Percentiles rank a stretch among this genome's conserved stretches.
phyloP scores from a whole-genome alignment of 2,888 invertebrate genomes.

The Trissolcus brochymenae region DNA sequence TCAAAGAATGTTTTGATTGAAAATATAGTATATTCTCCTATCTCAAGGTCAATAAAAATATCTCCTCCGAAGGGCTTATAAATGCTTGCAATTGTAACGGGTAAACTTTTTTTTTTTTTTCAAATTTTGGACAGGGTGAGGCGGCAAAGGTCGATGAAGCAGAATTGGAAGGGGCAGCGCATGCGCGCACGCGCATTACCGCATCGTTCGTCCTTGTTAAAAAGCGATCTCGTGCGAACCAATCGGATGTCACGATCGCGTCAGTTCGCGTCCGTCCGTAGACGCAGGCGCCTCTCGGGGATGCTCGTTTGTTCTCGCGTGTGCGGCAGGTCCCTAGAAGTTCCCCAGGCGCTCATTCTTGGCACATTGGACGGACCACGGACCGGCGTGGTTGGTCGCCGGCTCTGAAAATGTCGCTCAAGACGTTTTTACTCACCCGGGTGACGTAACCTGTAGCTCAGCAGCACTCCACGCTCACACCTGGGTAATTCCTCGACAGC shows the following conservation, averaged over 20 bases:
- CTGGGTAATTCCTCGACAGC: constrained; percentile 7
- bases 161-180: background rate
- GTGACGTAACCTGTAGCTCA: constrained; percentile 14
- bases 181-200: background rate
- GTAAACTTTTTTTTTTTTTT: too few species aligned
- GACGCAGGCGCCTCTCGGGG: constrained; percentile 21
- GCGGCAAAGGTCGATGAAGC: constrained; percentile 1
- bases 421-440: constrained; percentile 11
- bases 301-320: constrained; percentile 6
- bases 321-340: constrained; percentile 14
- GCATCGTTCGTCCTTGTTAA: too few species aligned
- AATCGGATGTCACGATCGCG: background rate
- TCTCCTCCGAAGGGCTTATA: background rate
- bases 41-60: background rate
- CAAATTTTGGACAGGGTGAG: background rate
- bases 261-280: constrained; percentile 23
- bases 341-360: constrained; percentile 6
- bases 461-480: background rate
- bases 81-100: too few species aligned
- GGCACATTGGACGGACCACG: constrained; percentile 3
- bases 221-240: background rate
- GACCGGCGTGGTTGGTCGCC: constrained; percentile 9
- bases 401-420: constrained; percentile 22
- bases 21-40: background rate
- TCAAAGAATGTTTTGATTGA: too few species aligned